Conservation (phyloP, 2,888 invertebrate species). For the Sarcophaga carnaria region DNA sequence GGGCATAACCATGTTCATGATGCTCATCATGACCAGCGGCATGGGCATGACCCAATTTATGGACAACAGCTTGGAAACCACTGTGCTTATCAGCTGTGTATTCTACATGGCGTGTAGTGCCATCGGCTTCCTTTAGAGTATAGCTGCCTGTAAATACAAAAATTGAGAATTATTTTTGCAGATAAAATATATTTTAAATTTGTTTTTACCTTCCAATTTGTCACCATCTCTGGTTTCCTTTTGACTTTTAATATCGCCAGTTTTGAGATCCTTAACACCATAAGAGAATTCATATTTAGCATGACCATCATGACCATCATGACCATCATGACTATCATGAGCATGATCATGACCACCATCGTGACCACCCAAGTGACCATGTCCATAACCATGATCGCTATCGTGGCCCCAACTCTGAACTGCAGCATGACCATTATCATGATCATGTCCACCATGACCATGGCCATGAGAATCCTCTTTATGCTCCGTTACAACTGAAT, state of each 20-base stretch:
- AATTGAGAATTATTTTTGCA: background rate
- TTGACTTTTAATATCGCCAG: constrained; percentile 41
- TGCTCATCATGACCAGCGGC: background rate
- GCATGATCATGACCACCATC: background rate
- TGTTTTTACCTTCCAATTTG: constrained; percentile 32
- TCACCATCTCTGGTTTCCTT: constrained; percentile 40
- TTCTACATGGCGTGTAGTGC: constrained; percentile 44
- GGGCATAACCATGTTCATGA: background rate
- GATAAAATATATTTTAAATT: background rate
- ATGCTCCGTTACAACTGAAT: no score
- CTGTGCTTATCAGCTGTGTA: constrained; percentile 41
- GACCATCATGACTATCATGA: background rate
- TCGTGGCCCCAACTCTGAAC: background rate
- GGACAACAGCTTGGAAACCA: constrained; percentile 45
- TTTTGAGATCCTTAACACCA: constrained; percentile 44
- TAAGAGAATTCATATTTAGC: constrained; percentile 46
- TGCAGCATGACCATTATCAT: background rate
- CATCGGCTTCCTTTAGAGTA: constrained; percentile 42
- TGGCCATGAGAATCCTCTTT: no score
- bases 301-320: background rate
- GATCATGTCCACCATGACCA: background rate
- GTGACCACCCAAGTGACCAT: constrained; percentile 1
- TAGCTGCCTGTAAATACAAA: constrained; percentile 19
- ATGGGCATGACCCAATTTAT: constrained; percentile 37
- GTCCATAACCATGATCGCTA: background rate